Evolutionary conservation across 2,797 vertebrate genomes (phyloP).

Genomic region (Steatocranus sp.): DNA sequence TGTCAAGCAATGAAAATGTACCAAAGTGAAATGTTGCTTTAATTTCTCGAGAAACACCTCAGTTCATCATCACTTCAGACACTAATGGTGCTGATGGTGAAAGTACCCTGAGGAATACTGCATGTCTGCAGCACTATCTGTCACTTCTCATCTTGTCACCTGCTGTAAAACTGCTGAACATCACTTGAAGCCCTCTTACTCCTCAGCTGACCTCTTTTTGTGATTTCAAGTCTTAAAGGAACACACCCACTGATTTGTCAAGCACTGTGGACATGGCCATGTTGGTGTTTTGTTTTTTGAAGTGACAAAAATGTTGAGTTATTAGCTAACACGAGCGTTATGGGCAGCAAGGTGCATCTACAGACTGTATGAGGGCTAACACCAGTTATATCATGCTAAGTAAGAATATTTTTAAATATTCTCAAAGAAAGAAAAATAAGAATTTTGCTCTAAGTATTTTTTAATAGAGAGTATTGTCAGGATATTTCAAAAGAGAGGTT

Average conservation of each 20-base stretch:
- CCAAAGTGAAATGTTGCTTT: background rate
- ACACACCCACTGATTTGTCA: background rate
- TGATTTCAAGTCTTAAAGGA: background rate
- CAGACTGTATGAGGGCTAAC: background rate
- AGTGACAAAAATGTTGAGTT: background rate
- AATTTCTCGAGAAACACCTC: background rate
- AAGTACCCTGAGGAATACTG: background rate
- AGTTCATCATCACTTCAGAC: background rate
- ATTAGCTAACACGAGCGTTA: background rate
- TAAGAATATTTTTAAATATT: background rate
- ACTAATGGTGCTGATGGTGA: background rate
- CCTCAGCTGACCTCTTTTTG: background rate
- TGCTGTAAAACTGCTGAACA: background rate
- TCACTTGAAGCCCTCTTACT: background rate
- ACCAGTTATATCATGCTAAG: background rate
- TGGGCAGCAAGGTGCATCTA: background rate
- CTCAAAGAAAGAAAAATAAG: background rate
- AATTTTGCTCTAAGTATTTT: background rate
- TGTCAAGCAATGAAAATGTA: background rate
- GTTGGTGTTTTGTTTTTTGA: background rate
- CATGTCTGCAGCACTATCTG: background rate
- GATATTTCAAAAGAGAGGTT: background rate
- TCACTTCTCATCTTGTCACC: constrained; percentile 13
- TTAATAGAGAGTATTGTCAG: background rate
- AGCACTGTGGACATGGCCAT: rapidly evolving